These are phyloP conservation scores for Lochmaea capreae DNA, from an alignment of 2,888 invertebrate genomes.

Conservation along the genomic window DNA sequence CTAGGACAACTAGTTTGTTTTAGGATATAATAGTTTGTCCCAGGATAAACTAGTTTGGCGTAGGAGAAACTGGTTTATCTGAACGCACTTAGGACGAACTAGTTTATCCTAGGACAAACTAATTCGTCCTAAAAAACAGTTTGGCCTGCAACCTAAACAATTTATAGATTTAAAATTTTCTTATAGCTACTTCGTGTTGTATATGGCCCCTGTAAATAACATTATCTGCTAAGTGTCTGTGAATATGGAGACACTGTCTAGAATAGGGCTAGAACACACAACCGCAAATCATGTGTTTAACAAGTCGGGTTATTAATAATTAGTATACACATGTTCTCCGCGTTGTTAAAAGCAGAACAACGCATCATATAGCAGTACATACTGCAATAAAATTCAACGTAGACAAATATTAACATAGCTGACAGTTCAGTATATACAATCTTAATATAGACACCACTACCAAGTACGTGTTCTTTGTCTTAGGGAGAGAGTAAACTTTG, in stretches of 20 bases:
- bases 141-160: no score
- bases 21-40: no score
- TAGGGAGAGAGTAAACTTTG: slow-evolving; percentile 24
- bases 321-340: slow-evolving; percentile 42
- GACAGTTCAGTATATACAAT: slow-evolving; percentile 29
- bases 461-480: slow-evolving; percentile 27
- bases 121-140: no score
- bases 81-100: no score
- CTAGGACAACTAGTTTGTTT: no score
- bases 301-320: slow-evolving; percentile 47
- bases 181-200: no score
- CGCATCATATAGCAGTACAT: slow-evolving; percentile 42
- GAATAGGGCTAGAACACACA: slow-evolving; percentile 31
- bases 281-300: slow-evolving; percentile 46
- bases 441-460: slow-evolving; percentile 32
- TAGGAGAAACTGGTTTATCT: no score
- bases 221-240: background rate
- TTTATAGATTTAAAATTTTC: no score
- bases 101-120: no score
- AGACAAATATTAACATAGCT: slow-evolving; percentile 43
- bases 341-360: slow-evolving; percentile 38
- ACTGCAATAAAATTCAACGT: slow-evolving; percentile 42
- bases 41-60: no score
- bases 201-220: no score
- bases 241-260: background rate